Percentiles rank a stretch among this genome's conserved stretches.
Conservation (phyloP, 1,140 invertebrate species). For the Brachystomella parvula region DNA sequence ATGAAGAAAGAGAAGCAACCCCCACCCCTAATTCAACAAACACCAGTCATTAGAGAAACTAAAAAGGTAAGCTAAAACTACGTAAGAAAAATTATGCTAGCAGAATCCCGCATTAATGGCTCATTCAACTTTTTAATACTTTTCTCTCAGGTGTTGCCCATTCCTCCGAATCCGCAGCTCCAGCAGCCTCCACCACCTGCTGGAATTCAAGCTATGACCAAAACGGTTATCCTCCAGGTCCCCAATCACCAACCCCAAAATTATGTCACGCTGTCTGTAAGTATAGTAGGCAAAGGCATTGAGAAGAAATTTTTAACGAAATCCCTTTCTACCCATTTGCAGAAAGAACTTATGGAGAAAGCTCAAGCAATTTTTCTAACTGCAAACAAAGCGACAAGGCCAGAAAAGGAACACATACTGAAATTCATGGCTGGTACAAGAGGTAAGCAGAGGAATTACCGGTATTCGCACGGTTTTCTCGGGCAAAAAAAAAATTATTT, state of each 20-base stretch:
- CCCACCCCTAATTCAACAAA: background rate
- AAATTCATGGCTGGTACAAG: constrained; percentile 95
- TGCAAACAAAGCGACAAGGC: constrained; percentile 88
- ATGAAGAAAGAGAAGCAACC: background rate
- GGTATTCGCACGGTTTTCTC: too few relatives aligned
- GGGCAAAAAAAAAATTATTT: background rate
- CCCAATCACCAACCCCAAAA: constrained; percentile 33
- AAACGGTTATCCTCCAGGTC: constrained; percentile 38
- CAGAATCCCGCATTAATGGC: background rate
- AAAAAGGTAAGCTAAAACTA: background rate
- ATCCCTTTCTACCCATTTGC: constrained; percentile 39
- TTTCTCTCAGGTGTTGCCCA: background rate
- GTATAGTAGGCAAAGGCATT: constrained; percentile 13
- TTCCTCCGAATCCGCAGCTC: background rate
- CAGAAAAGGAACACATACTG: constrained; percentile 92
- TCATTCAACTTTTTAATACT: background rate
- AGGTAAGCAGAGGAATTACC: constrained; percentile 51
- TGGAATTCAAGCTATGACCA: constrained; percentile 27
- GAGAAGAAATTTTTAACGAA: constrained; percentile 14
- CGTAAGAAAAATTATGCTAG: background rate
- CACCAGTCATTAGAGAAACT: background rate
- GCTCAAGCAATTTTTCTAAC: constrained; percentile 96
- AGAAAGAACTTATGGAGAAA: constrained; percentile 92
- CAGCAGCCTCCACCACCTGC: background rate
- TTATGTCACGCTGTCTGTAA: constrained; percentile 36